A percentile compares a stretch with the other conserved stretches of the same genome.
Evolutionary conservation across 2,113 vertebrate species (phyloP).

Genomic region (Falco punctatus): DNA sequence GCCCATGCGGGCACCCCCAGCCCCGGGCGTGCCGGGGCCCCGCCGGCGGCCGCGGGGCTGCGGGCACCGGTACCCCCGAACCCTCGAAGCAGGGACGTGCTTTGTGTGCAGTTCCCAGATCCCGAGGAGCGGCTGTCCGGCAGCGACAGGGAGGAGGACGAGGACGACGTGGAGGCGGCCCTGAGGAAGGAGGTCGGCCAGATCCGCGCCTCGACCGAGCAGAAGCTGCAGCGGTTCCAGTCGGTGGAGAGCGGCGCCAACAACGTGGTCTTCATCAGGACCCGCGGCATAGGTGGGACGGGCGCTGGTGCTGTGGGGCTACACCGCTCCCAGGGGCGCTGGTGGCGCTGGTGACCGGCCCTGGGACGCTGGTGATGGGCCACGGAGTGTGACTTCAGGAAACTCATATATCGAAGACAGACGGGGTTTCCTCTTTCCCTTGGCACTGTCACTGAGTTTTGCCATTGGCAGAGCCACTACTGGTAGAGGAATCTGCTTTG

Average conservation of each 20-base stretch:
- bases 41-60: too few species aligned
- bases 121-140: conserved; percentile 69
- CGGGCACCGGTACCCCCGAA: fast-evolving
- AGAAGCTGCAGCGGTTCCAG: conserved; percentile 86
- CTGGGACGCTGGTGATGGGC: not conserved
- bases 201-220: conserved; percentile 78
- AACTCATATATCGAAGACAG: fast-evolving
- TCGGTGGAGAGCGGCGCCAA: conserved; percentile 91
- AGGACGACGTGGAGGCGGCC: conserved; percentile 86
- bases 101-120: conserved; percentile 77
- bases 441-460: not conserved
- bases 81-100: fast-evolving
- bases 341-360: not conserved
- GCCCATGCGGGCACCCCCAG: too few species aligned
- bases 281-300: conserved; percentile 84
- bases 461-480: not conserved
- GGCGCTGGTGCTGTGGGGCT: not conserved
- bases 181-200: conserved; percentile 91
- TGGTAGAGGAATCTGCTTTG: not conserved
- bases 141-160: conserved; percentile 74
- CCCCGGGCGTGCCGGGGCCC: too few species aligned
- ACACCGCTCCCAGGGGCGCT: not conserved
- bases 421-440: not conserved
- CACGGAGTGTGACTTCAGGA: not conserved
- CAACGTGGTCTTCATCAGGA: conserved; percentile 93